Conservation (phyloP, 2,888 invertebrate species). For the Metallyticus violacea region DNA sequence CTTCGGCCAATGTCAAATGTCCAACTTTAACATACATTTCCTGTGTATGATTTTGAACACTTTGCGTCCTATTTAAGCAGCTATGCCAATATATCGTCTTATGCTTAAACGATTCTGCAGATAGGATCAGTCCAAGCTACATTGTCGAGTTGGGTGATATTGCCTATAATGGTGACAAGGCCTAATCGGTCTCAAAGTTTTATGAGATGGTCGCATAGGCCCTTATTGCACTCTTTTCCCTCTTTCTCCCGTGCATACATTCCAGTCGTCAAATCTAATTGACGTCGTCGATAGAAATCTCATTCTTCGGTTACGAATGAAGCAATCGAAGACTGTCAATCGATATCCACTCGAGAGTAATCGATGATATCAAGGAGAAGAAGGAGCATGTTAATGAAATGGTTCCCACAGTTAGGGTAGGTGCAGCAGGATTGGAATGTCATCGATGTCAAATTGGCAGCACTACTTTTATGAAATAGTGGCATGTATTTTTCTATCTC, state of each 20-base stretch:
- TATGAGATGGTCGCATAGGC: neutral
- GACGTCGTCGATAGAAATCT: slow-evolving; percentile 11
- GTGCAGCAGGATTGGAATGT: neutral
- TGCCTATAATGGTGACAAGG: neutral
- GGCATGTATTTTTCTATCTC: no score
- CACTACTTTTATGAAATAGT: no score
- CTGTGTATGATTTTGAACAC: no score
- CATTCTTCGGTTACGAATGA: neutral
- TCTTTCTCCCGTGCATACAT: neutral
- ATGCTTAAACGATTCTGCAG: no score
- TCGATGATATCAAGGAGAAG: neutral
- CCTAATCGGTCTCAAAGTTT: neutral
- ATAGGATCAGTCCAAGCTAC: no score
- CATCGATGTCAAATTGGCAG: neutral
- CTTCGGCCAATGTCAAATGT: no score
- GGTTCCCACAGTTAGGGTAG: neutral
- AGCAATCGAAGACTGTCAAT: slow-evolving; percentile 7
- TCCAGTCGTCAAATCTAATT: slow-evolving; percentile 17
- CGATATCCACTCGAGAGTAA: neutral
- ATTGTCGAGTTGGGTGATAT: no score
- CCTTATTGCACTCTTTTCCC: neutral
- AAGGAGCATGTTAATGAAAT: neutral
- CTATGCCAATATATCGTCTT: no score
- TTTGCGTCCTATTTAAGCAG: no score
- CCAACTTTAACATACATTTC: no score